Evolutionary conservation across 2,888 invertebrate genomes (phyloP).

Genomic region (Thereva nobilitata): DNA sequence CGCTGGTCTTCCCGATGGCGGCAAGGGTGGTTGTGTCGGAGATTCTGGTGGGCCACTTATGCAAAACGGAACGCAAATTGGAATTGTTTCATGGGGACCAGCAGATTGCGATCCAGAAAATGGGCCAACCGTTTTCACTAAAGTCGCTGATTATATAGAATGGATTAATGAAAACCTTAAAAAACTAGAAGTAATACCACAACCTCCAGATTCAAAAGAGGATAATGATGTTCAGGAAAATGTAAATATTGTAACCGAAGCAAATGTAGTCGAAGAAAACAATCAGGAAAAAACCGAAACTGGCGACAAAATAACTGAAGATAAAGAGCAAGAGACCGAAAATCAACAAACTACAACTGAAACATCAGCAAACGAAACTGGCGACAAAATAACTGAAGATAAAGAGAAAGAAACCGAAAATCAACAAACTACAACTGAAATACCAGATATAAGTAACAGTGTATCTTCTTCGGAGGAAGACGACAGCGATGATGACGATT

Average conservation of each 20-base stretch:
- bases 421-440: too few relatives aligned
- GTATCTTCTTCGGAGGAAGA: too few relatives aligned
- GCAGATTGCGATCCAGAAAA: conserved; percentile 49
- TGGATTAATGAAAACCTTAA: conserved; percentile 44
- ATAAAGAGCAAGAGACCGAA: too few relatives aligned
- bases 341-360: too few relatives aligned
- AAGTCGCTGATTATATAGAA: conserved; percentile 49
- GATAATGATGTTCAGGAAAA: conserved; percentile 13
- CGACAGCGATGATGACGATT: too few relatives aligned
- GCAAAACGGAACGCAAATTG: conserved; percentile 45
- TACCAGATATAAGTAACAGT: too few relatives aligned
- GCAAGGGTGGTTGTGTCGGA: conserved; percentile 42
- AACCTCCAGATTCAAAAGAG: conserved; percentile 1
- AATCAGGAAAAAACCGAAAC: neutral
- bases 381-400: too few relatives aligned
- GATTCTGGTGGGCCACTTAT: conserved; percentile 45
- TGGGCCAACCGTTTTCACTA: conserved; percentile 52
- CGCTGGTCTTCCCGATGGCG: conserved; percentile 37
- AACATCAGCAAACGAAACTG: too few relatives aligned
- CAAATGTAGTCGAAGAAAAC: neutral
- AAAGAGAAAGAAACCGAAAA: too few relatives aligned
- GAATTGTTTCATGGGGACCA: conserved; percentile 55
- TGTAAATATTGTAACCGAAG: neutral
- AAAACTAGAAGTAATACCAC: neutral
- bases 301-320: too few relatives aligned